Conservation (phyloP, 1,140 invertebrate species). For the Geopemphigus sp. region DNA sequence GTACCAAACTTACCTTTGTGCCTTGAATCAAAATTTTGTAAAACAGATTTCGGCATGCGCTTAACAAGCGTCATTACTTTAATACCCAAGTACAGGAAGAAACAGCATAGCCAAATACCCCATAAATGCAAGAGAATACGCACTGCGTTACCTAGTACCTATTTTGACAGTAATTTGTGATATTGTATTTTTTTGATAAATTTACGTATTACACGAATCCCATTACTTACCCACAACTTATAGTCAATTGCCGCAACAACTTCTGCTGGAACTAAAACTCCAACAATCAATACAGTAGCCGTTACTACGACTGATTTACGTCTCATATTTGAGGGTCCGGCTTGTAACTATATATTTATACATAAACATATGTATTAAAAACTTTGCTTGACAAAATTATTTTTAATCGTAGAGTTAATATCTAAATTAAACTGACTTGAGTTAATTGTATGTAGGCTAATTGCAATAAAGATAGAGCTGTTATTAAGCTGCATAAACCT, state of each 20-base stretch:
- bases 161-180: slow-evolving; percentile 9
- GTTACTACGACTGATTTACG: slow-evolving; percentile 45
- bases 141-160: slow-evolving; percentile 60
- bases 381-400: not conserved
- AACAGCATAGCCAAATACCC: slow-evolving; percentile 61
- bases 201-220: not conserved
- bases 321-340: slow-evolving; percentile 30
- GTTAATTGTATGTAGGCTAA: slow-evolving; percentile 63
- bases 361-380: not conserved
- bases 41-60: slow-evolving; percentile 58
- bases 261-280: slow-evolving; percentile 28
- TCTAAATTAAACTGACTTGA: slow-evolving; percentile 56
- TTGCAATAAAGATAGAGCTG: slow-evolving; percentile 64
- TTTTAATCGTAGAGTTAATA: not conserved
- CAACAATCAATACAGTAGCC: slow-evolving; percentile 33
- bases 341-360: slow-evolving; percentile 29
- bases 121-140: slow-evolving; percentile 63
- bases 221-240: slow-evolving; percentile 29
- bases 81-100: slow-evolving; percentile 61
- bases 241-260: slow-evolving; percentile 28
- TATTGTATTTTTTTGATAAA: not conserved
- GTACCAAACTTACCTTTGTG: slow-evolving; percentile 58
- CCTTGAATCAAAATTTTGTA: slow-evolving; percentile 57
- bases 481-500: slow-evolving; percentile 64
- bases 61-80: slow-evolving; percentile 58